phyloP scores from a whole-genome alignment of 2,888 invertebrate species.

The Oscheius onirici region DNA sequence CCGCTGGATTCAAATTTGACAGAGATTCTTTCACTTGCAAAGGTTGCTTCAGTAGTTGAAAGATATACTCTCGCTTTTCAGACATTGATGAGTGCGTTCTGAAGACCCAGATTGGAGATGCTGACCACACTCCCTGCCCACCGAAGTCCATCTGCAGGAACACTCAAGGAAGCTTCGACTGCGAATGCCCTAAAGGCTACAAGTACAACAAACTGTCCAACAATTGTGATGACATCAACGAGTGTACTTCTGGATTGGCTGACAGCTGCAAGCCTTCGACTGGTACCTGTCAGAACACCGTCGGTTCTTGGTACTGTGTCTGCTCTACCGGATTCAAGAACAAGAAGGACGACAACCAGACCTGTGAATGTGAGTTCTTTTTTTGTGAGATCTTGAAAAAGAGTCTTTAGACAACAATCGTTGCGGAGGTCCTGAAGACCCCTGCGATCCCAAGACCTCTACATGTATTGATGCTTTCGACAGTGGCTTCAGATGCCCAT shows the following conservation, averaged over 20 bases:
- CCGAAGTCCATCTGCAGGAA: conserved; percentile 14
- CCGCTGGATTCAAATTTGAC: conserved; percentile 5
- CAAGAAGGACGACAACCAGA: background rate
- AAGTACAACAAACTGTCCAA: background rate
- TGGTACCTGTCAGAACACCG: conserved; percentile 8
- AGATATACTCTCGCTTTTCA: background rate
- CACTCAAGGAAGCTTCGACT: conserved; percentile 23
- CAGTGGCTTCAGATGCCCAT: background rate
- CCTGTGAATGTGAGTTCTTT: conserved; percentile 22
- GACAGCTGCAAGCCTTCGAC: background rate
- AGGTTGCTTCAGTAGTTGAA: background rate
- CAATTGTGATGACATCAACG: conserved; percentile 20
- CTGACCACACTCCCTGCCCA: conserved; percentile 8
- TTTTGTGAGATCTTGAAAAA: too few species aligned
- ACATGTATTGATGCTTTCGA: conserved; percentile 1
- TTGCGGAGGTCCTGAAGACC: conserved; percentile 5
- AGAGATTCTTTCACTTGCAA: conserved; percentile 11
- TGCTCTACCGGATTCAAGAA: conserved; percentile 12
- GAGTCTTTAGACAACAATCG: background rate
- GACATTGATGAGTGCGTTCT: conserved; percentile 17
- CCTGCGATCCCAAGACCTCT: conserved; percentile 13
- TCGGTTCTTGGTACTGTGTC: conserved; percentile 21
- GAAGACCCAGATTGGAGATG: background rate
- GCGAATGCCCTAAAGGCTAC: conserved; percentile 10
- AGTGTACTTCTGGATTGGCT: background rate